Conservation (phyloP, 2,888 invertebrate species). For the Masnerella sp. region DNA sequence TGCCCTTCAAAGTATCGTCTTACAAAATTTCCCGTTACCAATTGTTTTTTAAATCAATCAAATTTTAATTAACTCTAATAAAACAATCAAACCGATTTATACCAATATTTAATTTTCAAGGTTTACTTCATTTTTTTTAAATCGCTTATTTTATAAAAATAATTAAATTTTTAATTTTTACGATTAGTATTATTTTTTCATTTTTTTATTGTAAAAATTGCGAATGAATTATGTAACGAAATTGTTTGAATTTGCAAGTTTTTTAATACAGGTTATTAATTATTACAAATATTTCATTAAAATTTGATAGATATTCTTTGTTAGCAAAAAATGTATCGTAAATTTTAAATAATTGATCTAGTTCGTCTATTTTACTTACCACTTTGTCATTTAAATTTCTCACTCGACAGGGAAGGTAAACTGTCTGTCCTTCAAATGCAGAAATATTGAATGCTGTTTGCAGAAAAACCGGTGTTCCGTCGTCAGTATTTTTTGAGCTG, state of each 20-base stretch:
- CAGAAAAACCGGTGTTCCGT: slow-evolving; percentile 71
- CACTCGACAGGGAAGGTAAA: slow-evolving; percentile 74
- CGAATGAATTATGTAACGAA: too few relatives aligned
- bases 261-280: too few relatives aligned
- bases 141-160: too few relatives aligned
- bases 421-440: slow-evolving; percentile 75
- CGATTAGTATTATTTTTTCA: too few relatives aligned
- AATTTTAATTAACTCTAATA: not conserved
- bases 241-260: too few relatives aligned
- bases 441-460: slow-evolving; percentile 74
- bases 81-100: too few relatives aligned
- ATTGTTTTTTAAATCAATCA: not conserved
- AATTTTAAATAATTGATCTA: not conserved
- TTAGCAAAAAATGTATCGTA: not conserved
- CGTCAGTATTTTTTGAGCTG: slow-evolving; percentile 59
- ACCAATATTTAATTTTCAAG: too few relatives aligned
- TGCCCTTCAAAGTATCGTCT: not conserved
- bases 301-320: not conserved
- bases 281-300: too few relatives aligned
- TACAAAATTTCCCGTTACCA: too few relatives aligned
- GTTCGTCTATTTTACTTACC: slow-evolving; percentile 66
- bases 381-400: slow-evolving; percentile 74
- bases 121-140: too few relatives aligned
- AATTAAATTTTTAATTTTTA: too few relatives aligned
- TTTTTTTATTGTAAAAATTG: too few relatives aligned